Conservation (phyloP, 2,888 invertebrate genomes). For the Dicranocentrus wangi region DNA sequence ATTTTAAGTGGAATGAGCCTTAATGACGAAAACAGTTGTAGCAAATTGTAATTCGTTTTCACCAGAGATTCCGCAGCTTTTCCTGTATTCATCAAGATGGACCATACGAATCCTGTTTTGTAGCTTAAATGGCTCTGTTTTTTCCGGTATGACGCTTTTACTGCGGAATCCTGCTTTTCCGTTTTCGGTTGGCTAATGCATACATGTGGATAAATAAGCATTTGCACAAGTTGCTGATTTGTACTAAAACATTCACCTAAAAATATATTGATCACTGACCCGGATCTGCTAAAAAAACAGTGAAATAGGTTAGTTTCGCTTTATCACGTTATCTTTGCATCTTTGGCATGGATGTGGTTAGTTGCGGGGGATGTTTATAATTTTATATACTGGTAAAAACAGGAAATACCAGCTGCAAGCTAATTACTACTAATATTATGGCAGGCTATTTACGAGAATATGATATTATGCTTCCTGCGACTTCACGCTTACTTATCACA, state of each 20-base stretch:
- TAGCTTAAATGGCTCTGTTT: conserved; percentile 39
- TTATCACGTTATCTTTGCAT: neutral
- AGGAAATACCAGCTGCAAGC: too few species aligned
- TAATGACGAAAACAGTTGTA: conserved; percentile 43
- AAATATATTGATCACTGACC: conserved; percentile 43
- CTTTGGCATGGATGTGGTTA: conserved; percentile 9
- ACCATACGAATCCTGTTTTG: conserved; percentile 22
- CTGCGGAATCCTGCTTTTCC: conserved; percentile 32
- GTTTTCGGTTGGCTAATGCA: conserved; percentile 15
- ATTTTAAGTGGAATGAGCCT: conserved; percentile 35
- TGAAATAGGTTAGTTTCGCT: conserved; percentile 41
- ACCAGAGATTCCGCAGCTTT: neutral
- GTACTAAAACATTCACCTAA: too few species aligned
- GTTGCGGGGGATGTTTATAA: too few species aligned
- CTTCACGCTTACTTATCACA: too few species aligned
- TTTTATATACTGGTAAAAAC: too few species aligned
- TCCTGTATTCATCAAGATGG: conserved; percentile 26
- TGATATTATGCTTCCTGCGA: too few species aligned
- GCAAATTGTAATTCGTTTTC: conserved; percentile 2
- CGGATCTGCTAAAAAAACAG: neutral
- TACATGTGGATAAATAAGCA: too few species aligned
- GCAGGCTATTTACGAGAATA: too few species aligned
- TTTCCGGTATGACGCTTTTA: conserved; percentile 33
- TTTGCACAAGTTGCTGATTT: too few species aligned
- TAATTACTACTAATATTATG: too few species aligned